Conservation (phyloP, 2,797 vertebrate genomes). For the Periophthalmus magnuspinnatus region DNA sequence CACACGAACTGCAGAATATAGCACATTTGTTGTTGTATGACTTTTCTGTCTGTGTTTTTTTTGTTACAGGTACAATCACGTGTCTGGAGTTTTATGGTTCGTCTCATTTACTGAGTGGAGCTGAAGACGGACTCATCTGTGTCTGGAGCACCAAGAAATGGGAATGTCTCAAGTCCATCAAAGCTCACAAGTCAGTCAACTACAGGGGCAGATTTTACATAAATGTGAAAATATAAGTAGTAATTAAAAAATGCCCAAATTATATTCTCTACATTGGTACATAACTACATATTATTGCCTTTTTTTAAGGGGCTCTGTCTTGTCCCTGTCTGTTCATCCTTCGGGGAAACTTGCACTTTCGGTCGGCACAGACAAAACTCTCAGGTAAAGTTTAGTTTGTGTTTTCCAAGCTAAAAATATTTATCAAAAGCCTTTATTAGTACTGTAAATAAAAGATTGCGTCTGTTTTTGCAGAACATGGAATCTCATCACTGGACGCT, state of each 20-base stretch:
- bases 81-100: constrained; percentile 91
- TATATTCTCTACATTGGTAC: too few relatives aligned
- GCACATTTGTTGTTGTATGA: neutral
- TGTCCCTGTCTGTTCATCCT: constrained; percentile 91
- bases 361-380: constrained; percentile 95
- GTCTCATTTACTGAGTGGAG: constrained; percentile 90
- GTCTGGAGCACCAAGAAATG: constrained; percentile 95
- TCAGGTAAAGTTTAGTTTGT: constrained; percentile 76
- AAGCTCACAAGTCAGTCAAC: constrained; percentile 88
- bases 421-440: too few relatives aligned
- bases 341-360: constrained; percentile 95
- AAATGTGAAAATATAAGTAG: neutral
- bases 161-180: constrained; percentile 93
- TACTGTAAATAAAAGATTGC: neutral
- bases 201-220: neutral
- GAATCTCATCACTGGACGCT: constrained; percentile 93
- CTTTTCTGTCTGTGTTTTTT: neutral
- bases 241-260: too few relatives aligned
- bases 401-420: too few relatives aligned
- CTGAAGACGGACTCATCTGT: constrained; percentile 92
- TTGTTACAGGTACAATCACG: constrained; percentile 77
- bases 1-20: too few relatives aligned
- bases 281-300: too few relatives aligned
- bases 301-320: constrained; percentile 84
- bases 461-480: constrained; percentile 82